phyloP scores from a whole-genome alignment of 2,113 vertebrate species.

The Dendropsophus ebraccatus region DNA sequence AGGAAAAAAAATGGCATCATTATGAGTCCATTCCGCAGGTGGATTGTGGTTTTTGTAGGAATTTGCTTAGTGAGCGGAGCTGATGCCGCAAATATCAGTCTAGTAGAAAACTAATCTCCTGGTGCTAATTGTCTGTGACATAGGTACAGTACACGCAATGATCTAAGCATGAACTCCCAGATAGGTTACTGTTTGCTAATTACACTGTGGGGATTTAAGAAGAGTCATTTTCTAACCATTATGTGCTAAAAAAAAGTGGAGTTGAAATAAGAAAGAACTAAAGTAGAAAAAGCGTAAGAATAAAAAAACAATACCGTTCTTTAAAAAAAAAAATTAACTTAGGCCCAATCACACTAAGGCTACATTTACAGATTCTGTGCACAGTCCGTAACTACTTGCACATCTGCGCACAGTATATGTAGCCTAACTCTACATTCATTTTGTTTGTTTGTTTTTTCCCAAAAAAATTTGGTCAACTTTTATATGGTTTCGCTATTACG shows the following conservation, averaged over 20 bases:
- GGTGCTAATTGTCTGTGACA: constrained; percentile 46
- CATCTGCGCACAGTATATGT: too few species aligned
- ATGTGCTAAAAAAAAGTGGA: not conserved
- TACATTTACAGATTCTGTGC: too few species aligned
- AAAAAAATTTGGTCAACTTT: too few species aligned
- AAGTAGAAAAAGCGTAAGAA: not conserved
- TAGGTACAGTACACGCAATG: constrained; percentile 6
- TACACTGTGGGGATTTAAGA: not conserved
- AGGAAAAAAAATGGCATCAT: constrained; percentile 1
- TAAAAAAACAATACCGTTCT: too few species aligned
- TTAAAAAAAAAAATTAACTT: too few species aligned
- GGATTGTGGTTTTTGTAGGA: constrained; percentile 19
- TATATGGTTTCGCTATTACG: too few species aligned
- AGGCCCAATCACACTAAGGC: too few species aligned
- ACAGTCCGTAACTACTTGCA: too few species aligned
- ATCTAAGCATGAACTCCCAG: constrained; percentile 3
- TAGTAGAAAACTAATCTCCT: constrained; percentile 27
- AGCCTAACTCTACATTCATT: too few species aligned
- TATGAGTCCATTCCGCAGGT: constrained; percentile 22
- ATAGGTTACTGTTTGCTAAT: constrained; percentile 28
- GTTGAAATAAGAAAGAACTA: not conserved
- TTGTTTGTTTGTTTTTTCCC: too few species aligned
- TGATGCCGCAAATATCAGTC: constrained; percentile 35
- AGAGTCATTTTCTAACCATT: not conserved
- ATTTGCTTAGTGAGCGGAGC: constrained; percentile 1